Conservation (phyloP, 1,140 invertebrate species). For the Drosophila kikkawai region DNA sequence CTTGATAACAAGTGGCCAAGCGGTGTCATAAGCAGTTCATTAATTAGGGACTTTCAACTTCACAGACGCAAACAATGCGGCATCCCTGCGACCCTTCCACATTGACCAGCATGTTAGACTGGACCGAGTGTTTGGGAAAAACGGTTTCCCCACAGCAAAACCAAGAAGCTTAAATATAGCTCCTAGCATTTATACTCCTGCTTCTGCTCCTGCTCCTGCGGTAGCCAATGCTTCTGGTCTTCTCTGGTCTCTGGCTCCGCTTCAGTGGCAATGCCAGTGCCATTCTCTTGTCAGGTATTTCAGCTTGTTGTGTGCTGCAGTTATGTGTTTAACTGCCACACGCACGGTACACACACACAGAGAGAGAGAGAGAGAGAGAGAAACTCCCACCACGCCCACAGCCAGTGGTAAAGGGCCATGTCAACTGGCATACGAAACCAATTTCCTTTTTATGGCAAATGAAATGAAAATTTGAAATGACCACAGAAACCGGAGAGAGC, state of each 20-base stretch:
- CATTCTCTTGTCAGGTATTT: slow-evolving; percentile 45
- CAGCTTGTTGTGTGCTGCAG: slow-evolving; percentile 48
- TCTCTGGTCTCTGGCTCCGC: neutral
- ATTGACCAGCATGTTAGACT: slow-evolving; percentile 9
- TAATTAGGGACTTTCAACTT: slow-evolving; percentile 31
- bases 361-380: neutral
- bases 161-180: slow-evolving; percentile 36
- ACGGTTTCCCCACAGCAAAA: slow-evolving; percentile 1
- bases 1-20: slow-evolving; percentile 35
- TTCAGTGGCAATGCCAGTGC: slow-evolving; percentile 8
- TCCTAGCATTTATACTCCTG: slow-evolving; percentile 31
- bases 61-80: slow-evolving; percentile 17
- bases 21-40: slow-evolving; percentile 47
- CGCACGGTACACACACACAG: slow-evolving; percentile 3
- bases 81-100: neutral
- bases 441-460: slow-evolving; percentile 84
- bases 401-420: slow-evolving; percentile 44
- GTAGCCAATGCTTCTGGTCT: neutral
- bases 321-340: slow-evolving; percentile 44
- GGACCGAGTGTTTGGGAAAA: slow-evolving; percentile 23
- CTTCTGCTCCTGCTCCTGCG: neutral
- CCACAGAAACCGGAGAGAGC: slow-evolving; percentile 60
- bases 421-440: slow-evolving; percentile 79
- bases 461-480: slow-evolving; percentile 84
- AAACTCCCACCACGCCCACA: slow-evolving; percentile 5